Percentiles rank a stretch among this genome's conserved stretches.
phyloP scores from a whole-genome alignment of 2,888 invertebrate species.

The Pyrrhia umbra region DNA sequence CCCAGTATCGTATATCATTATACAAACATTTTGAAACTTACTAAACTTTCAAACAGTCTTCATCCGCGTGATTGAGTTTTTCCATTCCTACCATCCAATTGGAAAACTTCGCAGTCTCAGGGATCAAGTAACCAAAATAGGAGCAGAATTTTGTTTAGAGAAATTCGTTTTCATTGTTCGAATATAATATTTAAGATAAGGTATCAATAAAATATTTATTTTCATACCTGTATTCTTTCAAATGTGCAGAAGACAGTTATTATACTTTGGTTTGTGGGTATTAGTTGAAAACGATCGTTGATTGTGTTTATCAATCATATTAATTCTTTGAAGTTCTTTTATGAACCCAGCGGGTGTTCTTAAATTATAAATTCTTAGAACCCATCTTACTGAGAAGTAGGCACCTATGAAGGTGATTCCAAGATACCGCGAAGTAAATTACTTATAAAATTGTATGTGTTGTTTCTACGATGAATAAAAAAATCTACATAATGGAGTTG shows the following conservation, averaged over 20 bases:
- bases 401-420: no score
- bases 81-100: conserved; percentile 52
- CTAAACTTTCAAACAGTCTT: conserved; percentile 47
- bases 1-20: conserved; percentile 22
- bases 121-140: conserved; percentile 53
- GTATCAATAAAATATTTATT: conserved; percentile 11
- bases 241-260: not conserved
- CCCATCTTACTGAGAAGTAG: no score
- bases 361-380: no score
- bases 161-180: conserved; percentile 39
- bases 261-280: not conserved
- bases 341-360: no score
- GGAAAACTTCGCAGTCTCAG: conserved; percentile 45
- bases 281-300: not conserved
- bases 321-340: no score
- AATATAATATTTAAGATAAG: conserved; percentile 13
- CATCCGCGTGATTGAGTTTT: conserved; percentile 53
- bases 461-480: no score
- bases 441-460: no score
- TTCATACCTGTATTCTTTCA: conserved; percentile 28
- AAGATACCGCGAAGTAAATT: no score
- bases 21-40: conserved; percentile 41
- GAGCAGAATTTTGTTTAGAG: conserved; percentile 32
- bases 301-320: not conserved
- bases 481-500: no score